Percentiles rank a stretch among this genome's conserved stretches.
These are phyloP conservation scores for Diarsia dahlii DNA, from an alignment of 2,888 invertebrate species.

Conservation along the genomic window DNA sequence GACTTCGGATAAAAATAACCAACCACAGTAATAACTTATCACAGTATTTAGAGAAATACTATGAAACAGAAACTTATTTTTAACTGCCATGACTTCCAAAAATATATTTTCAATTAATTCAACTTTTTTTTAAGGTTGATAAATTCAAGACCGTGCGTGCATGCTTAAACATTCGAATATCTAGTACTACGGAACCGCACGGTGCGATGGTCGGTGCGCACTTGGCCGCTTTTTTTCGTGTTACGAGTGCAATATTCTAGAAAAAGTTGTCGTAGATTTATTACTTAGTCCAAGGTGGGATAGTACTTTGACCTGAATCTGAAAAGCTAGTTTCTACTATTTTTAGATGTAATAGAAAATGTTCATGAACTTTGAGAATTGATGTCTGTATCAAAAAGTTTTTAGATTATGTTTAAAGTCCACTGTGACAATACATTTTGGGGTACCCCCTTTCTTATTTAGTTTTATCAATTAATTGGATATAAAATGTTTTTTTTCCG, in stretches of 20 bases:
- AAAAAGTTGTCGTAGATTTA: slow-evolving; percentile 28
- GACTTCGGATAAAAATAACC: neutral
- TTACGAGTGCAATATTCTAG: slow-evolving; percentile 6
- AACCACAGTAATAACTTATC: neutral
- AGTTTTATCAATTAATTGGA: too few species aligned
- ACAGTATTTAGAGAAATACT: neutral
- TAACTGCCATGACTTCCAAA: neutral
- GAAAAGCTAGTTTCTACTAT: slow-evolving; percentile 3
- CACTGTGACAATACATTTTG: too few species aligned
- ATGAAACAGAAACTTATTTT: neutral
- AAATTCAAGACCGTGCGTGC: neutral
- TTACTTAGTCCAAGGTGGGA: neutral
- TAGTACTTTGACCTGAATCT: neutral
- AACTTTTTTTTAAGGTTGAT: neutral
- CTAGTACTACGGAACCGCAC: neutral
- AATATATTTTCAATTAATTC: neutral
- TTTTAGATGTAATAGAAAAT: slow-evolving; percentile 5
- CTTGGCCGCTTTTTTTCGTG: neutral
- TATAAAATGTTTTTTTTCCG: too few species aligned
- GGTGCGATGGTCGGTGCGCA: neutral
- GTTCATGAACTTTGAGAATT: neutral
- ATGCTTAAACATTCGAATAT: neutral
- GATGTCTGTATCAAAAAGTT: slow-evolving; percentile 6
- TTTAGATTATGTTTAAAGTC: neutral
- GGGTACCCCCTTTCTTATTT: too few species aligned